These are phyloP conservation scores for Tetragonisca angustula DNA, from an alignment of 2,888 invertebrate species.

Conservation along the genomic window DNA sequence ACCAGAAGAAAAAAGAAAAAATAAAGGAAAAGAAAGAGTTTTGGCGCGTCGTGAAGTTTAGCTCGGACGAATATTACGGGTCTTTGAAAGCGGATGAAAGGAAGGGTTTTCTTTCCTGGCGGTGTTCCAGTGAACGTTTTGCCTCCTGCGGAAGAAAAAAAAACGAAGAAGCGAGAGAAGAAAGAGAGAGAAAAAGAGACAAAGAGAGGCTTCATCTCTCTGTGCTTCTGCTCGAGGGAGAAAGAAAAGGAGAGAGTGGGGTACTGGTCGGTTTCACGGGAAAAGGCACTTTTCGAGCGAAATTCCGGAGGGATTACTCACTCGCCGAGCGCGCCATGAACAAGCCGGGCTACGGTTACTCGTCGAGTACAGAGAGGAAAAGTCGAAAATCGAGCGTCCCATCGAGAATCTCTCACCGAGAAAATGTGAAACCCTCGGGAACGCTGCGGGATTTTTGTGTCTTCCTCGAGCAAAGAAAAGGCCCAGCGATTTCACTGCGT, in stretches of 20 bases:
- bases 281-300: constrained; percentile 73
- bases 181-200: background rate
- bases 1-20: background rate
- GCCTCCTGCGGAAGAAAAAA: constrained; percentile 22
- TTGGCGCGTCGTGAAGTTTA: background rate
- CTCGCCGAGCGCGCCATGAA: constrained; percentile 25
- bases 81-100: constrained; percentile 35
- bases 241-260: constrained; percentile 9
- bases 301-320: constrained; percentile 77
- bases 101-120: constrained; percentile 47
- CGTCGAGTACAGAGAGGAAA: constrained; percentile 41
- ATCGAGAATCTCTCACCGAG: constrained; percentile 38
- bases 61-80: background rate
- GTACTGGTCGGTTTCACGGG: constrained; percentile 43
- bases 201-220: background rate
- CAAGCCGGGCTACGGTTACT: constrained; percentile 11
- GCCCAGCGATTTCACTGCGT: constrained; percentile 37
- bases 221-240: background rate
- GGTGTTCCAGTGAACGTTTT: constrained; percentile 26
- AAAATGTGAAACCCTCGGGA: constrained; percentile 52
- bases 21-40: background rate
- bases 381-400: constrained; percentile 40
- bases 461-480: constrained; percentile 46
- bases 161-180: background rate
- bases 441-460: constrained; percentile 39